Evolutionary conservation across 2,888 invertebrate species (phyloP), one percentile per base, ranked within the genome.

Genomic region (Venusia cambrica): DNA sequence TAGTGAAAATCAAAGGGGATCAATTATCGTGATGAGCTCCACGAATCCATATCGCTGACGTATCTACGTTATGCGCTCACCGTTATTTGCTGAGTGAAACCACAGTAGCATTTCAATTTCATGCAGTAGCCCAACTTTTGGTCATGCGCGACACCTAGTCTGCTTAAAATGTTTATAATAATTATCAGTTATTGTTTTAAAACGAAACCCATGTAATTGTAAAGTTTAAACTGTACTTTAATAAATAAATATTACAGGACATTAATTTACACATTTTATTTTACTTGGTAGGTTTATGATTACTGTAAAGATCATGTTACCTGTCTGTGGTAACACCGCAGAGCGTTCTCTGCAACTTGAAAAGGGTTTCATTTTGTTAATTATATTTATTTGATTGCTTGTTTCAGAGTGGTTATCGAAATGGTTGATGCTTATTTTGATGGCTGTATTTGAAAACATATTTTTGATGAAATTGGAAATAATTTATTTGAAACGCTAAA

Each of bases 21-120:
- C 81, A 85, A 84, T 85, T 85, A 84, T 73, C 76, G 66, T 83
- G 83, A 87, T 85, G 80, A 85, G 81, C 76, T 73, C 56, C 62
- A 67, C 67, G 76, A 68, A 73, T 71, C 73, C 71, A 72, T 78
- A 79, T 77, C 69, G 75, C 76, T 77, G 80, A 78, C 75, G 74
- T 75, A 76, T 72, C 71, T 67, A 73, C 73, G 75, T 77, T 76
- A 83, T 79, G 79, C 30, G 30, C 8, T 35, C 16, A 27, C 66
- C 64, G 60, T 65, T 77, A 74, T 75, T 74, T 69, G 59, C 72
- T 57, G 65, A 69, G 62, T n/a, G n/a, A n/a, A n/a, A n/a, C n/a
- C n/a, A n/a, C n/a, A n/a, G n/a, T n/a, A n/a, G n/a, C n/a, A n/a
- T n/a, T n/a, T n/a, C n/a, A n/a, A n/a, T n/a, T n/a, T n/a, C n/a